phyloP scores from a whole-genome alignment of 2,888 invertebrate genomes.

The Phaonia tiefii region DNA sequence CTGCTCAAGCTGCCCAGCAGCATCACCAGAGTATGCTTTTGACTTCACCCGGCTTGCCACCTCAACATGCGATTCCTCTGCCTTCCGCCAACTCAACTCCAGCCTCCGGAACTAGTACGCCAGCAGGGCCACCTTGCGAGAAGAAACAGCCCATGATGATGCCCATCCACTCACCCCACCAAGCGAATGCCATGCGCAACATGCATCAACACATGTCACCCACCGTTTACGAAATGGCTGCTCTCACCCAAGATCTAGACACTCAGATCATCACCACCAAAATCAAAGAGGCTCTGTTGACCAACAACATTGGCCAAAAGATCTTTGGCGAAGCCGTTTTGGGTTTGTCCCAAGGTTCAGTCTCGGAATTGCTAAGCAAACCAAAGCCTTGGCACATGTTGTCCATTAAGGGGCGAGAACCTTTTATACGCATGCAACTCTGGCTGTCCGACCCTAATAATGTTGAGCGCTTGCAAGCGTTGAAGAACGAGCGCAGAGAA shows the following conservation, averaged over 20 bases:
- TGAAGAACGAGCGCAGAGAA: constrained; percentile 94
- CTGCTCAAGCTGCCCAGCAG: constrained; percentile 76
- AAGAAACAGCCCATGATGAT: constrained; percentile 84
- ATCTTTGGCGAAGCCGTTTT: constrained; percentile 99
- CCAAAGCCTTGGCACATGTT: constrained; percentile 99
- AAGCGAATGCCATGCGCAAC: constrained; percentile 86
- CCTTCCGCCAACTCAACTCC: constrained; percentile 82
- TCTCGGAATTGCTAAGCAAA: constrained; percentile 97
- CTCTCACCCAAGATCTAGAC: constrained; percentile 96
- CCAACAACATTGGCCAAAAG: constrained; percentile 99
- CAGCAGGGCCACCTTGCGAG: constrained; percentile 67
- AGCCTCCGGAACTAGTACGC: constrained; percentile 57
- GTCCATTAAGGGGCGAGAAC: constrained; percentile 98
- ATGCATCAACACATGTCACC: constrained; percentile 93
- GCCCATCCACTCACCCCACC: constrained; percentile 84
- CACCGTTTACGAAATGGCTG: constrained; percentile 99
- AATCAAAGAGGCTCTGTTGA: constrained; percentile 97
- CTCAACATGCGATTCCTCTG: constrained; percentile 86
- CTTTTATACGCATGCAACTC: constrained; percentile 97
- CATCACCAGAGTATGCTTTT: constrained; percentile 83
- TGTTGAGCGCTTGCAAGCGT: constrained; percentile 93
- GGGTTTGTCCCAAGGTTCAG: constrained; percentile 97
- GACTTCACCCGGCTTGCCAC: constrained; percentile 89
- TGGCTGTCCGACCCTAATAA: constrained; percentile 98
- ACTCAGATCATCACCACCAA: constrained; percentile 97